Conservation (phyloP, 2,113 vertebrate species). For the Albula goreensis region DNA sequence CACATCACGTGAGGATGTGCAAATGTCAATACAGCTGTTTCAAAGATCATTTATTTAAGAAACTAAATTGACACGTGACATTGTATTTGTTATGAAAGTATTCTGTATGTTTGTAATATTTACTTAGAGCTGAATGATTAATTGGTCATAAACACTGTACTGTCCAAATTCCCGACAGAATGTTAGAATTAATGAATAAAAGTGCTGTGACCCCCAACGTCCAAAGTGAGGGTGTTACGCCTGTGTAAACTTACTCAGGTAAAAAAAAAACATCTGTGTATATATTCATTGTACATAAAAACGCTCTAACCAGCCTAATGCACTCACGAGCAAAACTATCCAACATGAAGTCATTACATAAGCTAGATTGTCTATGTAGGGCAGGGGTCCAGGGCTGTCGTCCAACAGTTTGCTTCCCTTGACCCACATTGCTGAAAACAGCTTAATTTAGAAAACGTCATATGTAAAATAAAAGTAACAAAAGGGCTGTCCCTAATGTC, state of each 20-base stretch:
- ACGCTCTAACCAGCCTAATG: background rate
- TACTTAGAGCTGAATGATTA: too few relatives aligned
- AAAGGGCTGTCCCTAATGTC: background rate
- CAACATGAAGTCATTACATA: conserved; percentile 3
- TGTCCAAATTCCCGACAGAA: background rate
- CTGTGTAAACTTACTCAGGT: background rate
- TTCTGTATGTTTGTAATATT: too few relatives aligned
- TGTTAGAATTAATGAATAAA: background rate
- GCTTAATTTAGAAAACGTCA: background rate
- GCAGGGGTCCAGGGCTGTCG: background rate
- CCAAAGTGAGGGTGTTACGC: background rate
- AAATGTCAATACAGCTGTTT: background rate
- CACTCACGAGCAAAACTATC: background rate
- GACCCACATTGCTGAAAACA: background rate
- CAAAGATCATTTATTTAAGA: background rate
- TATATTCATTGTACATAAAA: background rate
- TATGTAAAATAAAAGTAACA: background rate
- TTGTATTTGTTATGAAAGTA: too few relatives aligned
- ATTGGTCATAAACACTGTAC: background rate
- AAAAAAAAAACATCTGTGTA: background rate
- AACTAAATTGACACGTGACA: too few relatives aligned
- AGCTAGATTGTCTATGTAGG: conserved; percentile 7
- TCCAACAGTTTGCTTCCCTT: background rate
- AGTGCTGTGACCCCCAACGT: background rate
- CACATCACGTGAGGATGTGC: background rate